Percentiles rank a stretch among this genome's conserved stretches.
phyloP scores from a whole-genome alignment of 2,797 vertebrate genomes.

The Neosilurus mollespiculum region DNA sequence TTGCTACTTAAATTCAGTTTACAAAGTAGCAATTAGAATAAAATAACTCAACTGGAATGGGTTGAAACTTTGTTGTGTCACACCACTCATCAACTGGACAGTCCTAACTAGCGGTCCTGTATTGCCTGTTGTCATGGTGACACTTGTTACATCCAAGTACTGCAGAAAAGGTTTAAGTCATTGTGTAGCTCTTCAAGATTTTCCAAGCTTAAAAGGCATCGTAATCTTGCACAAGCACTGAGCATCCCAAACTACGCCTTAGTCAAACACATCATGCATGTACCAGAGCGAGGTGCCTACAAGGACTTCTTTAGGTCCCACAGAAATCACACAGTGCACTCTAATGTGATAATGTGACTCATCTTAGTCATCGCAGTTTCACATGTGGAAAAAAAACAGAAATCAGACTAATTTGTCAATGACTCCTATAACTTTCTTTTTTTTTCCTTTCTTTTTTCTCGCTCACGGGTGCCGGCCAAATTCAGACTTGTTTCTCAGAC shows the following conservation, averaged over 20 bases:
- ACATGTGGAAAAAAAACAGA: background rate
- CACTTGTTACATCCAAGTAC: background rate
- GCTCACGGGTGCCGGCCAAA: background rate
- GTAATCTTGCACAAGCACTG: too few relatives aligned
- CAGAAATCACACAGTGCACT: too few relatives aligned
- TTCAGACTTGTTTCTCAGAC: background rate
- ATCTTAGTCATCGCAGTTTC: background rate
- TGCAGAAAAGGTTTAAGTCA: background rate
- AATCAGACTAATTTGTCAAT: slow-evolving; percentile 2
- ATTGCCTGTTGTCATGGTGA: background rate
- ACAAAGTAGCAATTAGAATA: background rate
- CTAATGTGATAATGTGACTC: too few relatives aligned
- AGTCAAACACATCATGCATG: too few relatives aligned
- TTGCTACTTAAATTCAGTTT: background rate
- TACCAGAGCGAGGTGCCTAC: too few relatives aligned
- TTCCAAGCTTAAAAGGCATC: too few relatives aligned
- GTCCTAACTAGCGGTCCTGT: background rate
- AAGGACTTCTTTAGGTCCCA: too few relatives aligned
- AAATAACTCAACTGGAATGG: too few relatives aligned
- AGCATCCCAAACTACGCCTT: too few relatives aligned
- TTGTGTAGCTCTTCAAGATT: too few relatives aligned
- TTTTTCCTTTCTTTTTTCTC: too few relatives aligned
- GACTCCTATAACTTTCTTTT: too few relatives aligned
- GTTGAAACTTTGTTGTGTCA: background rate
- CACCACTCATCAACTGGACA: background rate